Conservation (phyloP, 2,888 invertebrate genomes). For the Chaetogeoica ovagalla region DNA sequence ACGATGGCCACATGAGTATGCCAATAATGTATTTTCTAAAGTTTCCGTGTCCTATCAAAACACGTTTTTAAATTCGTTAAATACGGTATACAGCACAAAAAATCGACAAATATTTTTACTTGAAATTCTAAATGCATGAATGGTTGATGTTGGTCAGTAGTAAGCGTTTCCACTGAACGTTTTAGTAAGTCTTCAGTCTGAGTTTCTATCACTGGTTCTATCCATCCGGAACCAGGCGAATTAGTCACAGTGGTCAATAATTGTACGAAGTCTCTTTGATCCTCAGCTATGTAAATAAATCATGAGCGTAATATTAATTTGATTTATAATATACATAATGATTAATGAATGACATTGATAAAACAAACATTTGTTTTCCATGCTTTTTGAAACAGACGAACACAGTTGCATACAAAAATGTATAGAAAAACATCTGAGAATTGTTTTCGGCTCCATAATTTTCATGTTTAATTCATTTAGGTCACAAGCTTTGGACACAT, state of each 20-base stretch:
- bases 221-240: conserved; percentile 47
- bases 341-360: not conserved
- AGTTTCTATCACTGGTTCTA: conserved; percentile 38
- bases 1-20: conserved; percentile 55
- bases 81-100: no score
- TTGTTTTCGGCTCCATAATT: conserved; percentile 42
- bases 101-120: conserved; percentile 19
- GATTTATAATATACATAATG: not conserved
- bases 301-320: not conserved
- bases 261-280: conserved; percentile 37
- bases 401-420: conserved; percentile 42
- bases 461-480: conserved; percentile 25
- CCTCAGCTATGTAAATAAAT: conserved; percentile 34
- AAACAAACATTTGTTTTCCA: conserved; percentile 36
- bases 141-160: not conserved
- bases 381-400: conserved; percentile 30
- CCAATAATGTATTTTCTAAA: conserved; percentile 51
- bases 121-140: conserved; percentile 47
- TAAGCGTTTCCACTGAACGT: conserved; percentile 29
- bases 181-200: conserved; percentile 37
- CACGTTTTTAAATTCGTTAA: not conserved
- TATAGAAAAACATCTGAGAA: conserved; percentile 37
- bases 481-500: conserved; percentile 6
- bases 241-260: conserved; percentile 39
- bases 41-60: conserved; percentile 33